Evolutionary conservation across 2,888 invertebrate genomes (phyloP).

Genomic region (Hirtodrosophila duncani): DNA sequence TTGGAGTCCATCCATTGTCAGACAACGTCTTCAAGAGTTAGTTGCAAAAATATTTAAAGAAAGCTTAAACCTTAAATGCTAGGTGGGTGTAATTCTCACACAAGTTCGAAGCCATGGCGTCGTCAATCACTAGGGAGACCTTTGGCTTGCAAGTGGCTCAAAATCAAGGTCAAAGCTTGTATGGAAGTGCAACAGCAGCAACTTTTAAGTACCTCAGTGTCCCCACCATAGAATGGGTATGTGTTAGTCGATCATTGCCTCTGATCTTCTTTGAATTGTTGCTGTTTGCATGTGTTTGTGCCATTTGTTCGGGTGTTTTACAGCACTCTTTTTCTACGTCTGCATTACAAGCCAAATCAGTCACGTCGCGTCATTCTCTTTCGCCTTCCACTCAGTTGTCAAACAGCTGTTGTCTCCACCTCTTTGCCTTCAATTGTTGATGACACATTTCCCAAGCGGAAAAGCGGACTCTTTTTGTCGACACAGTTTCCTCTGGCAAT

Average conservation of each 20-base stretch:
- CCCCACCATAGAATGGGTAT: too few relatives aligned
- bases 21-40: background rate
- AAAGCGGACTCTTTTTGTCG: conserved; percentile 20
- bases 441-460: conserved; percentile 26
- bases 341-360: background rate
- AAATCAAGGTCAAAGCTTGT: too few relatives aligned
- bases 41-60: too few relatives aligned
- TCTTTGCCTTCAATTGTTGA: background rate
- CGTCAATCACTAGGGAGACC: background rate
- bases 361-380: conserved; percentile 3
- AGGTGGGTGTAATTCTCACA: too few relatives aligned
- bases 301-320: conserved; percentile 14
- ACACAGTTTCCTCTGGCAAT: conserved; percentile 26
- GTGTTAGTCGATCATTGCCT: too few relatives aligned
- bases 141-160: too few relatives aligned
- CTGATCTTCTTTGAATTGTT: too few relatives aligned
- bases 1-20: too few relatives aligned
- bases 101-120: too few relatives aligned
- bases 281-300: too few relatives aligned
- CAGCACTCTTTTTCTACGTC: conserved; percentile 19
- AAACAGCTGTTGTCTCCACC: conserved; percentile 21
- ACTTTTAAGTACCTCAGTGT: background rate
- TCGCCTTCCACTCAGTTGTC: conserved; percentile 8
- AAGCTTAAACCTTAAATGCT: too few relatives aligned
- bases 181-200: too few relatives aligned